Conservation (phyloP, 1,140 invertebrate genomes). For the Anoplolepis gracilipes region DNA sequence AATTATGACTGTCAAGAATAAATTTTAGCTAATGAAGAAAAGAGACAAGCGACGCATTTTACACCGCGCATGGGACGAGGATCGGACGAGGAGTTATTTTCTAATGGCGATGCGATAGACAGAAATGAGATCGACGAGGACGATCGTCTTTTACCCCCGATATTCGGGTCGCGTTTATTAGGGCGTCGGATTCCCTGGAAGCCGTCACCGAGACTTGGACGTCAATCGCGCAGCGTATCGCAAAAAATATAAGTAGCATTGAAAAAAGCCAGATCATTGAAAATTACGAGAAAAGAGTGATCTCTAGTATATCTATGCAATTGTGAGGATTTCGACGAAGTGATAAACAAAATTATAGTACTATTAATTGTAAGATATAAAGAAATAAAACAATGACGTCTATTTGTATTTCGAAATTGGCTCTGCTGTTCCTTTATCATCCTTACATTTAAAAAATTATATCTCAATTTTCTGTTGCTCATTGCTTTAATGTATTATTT, state of each 20-base stretch:
- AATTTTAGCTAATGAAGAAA: conserved; percentile 67
- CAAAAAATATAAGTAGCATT: conserved; percentile 56
- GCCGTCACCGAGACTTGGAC: conserved; percentile 71
- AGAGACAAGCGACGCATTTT: conserved; percentile 74
- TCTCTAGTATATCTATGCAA: conserved; percentile 17
- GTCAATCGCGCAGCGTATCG: conserved; percentile 63
- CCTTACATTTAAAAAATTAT: background rate
- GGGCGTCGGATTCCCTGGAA: conserved; percentile 71
- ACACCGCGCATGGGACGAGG: conserved; percentile 80
- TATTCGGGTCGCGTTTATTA: conserved; percentile 71
- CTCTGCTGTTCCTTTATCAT: background rate
- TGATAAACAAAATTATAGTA: conserved; percentile 23
- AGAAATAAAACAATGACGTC: conserved; percentile 64
- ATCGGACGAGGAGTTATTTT: conserved; percentile 65
- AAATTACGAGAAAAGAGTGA: background rate
- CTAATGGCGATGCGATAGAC: conserved; percentile 25
- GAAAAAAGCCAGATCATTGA: conserved; percentile 30
- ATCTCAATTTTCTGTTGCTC: background rate
- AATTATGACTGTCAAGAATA: background rate
- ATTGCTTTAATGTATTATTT: too few species aligned
- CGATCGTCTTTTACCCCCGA: conserved; percentile 53
- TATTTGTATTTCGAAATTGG: conserved; percentile 64
- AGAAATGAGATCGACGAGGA: conserved; percentile 47
- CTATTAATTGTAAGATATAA: conserved; percentile 57
- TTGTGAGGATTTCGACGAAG: background rate